These are phyloP conservation scores for Pangasianodon gigas DNA, from an alignment of 2,113 vertebrate species.

Conservation along the genomic window DNA sequence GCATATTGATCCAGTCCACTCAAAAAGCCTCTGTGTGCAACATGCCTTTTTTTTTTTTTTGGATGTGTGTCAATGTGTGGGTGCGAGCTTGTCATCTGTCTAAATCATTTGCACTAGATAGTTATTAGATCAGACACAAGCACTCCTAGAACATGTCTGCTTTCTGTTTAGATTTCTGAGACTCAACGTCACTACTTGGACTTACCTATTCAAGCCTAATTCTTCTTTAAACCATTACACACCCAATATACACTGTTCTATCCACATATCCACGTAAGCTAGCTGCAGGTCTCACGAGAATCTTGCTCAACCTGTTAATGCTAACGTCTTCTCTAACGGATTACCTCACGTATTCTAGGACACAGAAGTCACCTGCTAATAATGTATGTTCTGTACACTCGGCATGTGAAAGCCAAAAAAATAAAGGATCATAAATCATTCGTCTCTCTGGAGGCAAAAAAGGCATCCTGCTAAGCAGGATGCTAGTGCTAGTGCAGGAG, in stretches of 20 bases:
- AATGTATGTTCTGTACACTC: constrained; percentile 2
- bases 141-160: background rate
- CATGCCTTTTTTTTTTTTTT: background rate
- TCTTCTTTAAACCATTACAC: no score
- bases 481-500: constrained; percentile 31
- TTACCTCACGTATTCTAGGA: background rate
- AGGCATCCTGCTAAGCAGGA: constrained; percentile 54
- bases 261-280: no score
- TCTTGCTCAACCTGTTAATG: background rate
- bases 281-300: background rate
- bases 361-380: constrained; percentile 40
- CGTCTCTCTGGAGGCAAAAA: constrained; percentile 12
- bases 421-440: constrained; percentile 59
- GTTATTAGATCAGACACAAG: background rate
- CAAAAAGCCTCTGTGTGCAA: constrained; percentile 68
- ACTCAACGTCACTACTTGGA: background rate
- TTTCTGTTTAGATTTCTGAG: background rate
- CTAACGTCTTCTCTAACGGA: background rate
- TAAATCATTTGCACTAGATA: background rate
- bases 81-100: constrained; percentile 1
- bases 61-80: background rate
- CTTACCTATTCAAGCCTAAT: background rate
- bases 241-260: background rate
- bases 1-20: constrained; percentile 87
- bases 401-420: background rate